Conservation (phyloP, 2,888 invertebrate species). For the Philopedon plagiatum region DNA sequence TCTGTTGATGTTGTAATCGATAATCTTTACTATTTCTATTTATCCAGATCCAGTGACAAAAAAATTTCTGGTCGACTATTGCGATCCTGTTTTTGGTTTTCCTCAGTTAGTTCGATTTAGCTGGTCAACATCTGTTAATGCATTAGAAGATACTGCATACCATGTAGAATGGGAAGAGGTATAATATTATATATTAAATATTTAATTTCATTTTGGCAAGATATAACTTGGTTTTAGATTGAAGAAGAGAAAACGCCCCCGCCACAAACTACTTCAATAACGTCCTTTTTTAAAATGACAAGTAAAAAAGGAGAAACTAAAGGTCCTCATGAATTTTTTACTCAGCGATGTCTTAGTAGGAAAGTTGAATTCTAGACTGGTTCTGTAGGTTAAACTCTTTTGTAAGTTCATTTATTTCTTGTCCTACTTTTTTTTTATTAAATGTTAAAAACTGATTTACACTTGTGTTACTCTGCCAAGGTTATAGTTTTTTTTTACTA, state of each 20-base stretch:
- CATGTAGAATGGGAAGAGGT: conserved; percentile 81
- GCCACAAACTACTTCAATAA: conserved; percentile 65
- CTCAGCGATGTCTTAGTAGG: conserved; percentile 74
- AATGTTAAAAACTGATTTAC: no score
- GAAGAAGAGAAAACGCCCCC: conserved; percentile 54
- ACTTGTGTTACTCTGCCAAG: no score
- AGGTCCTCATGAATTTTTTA: conserved; percentile 78
- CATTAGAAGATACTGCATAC: conserved; percentile 82
- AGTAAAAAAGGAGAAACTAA: conserved; percentile 55
- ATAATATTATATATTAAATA: neutral
- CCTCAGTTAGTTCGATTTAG: conserved; percentile 95
- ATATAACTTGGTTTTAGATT: conserved; percentile 47
- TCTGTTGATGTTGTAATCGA: no score
- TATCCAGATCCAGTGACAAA: conserved; percentile 92
- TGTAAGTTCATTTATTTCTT: neutral
- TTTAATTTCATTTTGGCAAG: neutral
- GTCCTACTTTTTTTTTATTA: no score
- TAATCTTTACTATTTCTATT: neutral
- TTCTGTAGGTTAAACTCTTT: neutral
- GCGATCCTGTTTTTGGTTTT: conserved; percentile 95
- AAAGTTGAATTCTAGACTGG: conserved; percentile 70
- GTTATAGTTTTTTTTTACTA: no score
- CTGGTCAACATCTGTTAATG: conserved; percentile 94
- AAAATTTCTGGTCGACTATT: conserved; percentile 84
- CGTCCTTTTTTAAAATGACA: conserved; percentile 66